phyloP scores from a whole-genome alignment of 2,888 invertebrate species.

The Epinotia bilunana region DNA sequence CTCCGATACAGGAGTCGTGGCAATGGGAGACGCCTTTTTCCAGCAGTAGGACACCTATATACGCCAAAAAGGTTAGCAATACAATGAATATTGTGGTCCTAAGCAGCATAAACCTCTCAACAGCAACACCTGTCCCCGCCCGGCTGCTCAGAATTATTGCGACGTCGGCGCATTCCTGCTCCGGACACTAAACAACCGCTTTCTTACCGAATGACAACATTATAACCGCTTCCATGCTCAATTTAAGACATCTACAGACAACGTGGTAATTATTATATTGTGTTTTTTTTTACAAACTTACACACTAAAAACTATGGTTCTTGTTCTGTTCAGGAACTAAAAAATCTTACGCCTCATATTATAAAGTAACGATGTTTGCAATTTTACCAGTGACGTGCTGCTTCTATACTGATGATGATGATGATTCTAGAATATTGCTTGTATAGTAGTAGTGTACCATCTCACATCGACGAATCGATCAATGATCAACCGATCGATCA shows the following conservation, averaged over 20 bases:
- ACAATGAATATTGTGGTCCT: background rate
- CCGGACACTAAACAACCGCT: conserved; percentile 23
- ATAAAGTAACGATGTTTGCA: too few relatives aligned
- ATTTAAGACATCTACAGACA: background rate
- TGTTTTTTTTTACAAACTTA: too few relatives aligned
- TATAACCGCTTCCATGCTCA: background rate
- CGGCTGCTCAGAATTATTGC: conserved; percentile 32
- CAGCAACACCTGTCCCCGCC: conserved; percentile 31
- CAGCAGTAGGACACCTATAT: background rate
- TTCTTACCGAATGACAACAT: conserved; percentile 23
- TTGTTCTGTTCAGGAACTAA: background rate
- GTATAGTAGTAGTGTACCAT: too few relatives aligned
- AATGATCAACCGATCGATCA: too few relatives aligned
- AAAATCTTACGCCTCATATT: background rate
- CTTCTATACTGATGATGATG: too few relatives aligned
- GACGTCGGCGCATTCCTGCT: conserved; percentile 21
- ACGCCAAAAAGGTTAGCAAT: background rate
- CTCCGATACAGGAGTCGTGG: too few relatives aligned
- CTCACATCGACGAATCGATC: too few relatives aligned
- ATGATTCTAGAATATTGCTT: too few relatives aligned
- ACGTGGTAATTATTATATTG: background rate
- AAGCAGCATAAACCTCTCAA: conserved; percentile 12
- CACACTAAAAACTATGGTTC: background rate
- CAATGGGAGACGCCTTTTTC: too few relatives aligned
- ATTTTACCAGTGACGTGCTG: too few relatives aligned